A percentile compares a stretch with the other conserved stretches of the same genome.
phyloP scores from a whole-genome alignment of 2,888 invertebrate species.

The Ectobius pallidus region DNA sequence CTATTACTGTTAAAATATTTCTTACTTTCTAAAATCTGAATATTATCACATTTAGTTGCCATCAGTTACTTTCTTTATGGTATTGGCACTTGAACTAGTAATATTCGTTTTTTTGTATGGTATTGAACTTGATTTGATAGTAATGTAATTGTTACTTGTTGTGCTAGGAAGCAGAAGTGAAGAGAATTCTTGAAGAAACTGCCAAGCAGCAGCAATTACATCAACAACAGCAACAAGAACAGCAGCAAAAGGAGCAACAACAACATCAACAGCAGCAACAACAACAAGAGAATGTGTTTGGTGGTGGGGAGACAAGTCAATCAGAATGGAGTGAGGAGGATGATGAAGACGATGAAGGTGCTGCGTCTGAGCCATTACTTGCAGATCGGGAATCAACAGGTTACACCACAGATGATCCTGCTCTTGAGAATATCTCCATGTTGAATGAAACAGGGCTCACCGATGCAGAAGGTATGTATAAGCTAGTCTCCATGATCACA shows the following conservation, averaged over 20 bases:
- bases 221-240: slow-evolving; percentile 11
- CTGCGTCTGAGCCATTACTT: slow-evolving; percentile 64
- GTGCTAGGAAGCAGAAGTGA: slow-evolving; percentile 60
- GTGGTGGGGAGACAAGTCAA: slow-evolving; percentile 61
- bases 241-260: slow-evolving; percentile 10
- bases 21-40: no score
- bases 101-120: no score
- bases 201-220: slow-evolving; percentile 16
- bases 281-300: slow-evolving; percentile 10
- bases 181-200: slow-evolving; percentile 55
- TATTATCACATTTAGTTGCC: no score
- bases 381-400: slow-evolving; percentile 71
- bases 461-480: slow-evolving; percentile 73
- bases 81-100: no score
- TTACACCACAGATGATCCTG: slow-evolving; percentile 87
- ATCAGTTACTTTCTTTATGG: no score
- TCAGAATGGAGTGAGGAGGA: slow-evolving; percentile 81
- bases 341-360: slow-evolving; percentile 67
- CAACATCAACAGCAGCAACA: slow-evolving; percentile 11
- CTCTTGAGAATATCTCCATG: slow-evolving; percentile 83
- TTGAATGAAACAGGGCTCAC: slow-evolving; percentile 85
- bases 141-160: no score
- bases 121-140: no score
- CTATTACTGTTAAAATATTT: no score
- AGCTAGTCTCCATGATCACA: no score